Evolutionary conservation across 2,888 invertebrate genomes (phyloP).

Genomic region (Hyalella azteca): DNA sequence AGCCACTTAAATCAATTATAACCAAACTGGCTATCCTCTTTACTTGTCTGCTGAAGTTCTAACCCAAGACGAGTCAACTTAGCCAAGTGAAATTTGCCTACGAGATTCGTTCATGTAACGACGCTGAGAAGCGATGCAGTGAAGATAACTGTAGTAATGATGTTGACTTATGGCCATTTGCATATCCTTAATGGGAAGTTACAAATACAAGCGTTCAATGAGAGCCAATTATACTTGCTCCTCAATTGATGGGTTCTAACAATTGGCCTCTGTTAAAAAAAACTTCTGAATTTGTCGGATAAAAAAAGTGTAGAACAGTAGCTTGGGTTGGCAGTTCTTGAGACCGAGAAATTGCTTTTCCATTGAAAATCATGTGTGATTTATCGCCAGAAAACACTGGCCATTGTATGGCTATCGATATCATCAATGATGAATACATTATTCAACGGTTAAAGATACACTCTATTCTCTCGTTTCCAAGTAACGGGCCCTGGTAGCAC

Average conservation of each 20-base stretch:
- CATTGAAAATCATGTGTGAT: too few relatives aligned
- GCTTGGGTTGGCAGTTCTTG: too few relatives aligned
- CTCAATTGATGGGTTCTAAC: not conserved
- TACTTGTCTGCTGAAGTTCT: not conserved
- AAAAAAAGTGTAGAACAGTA: too few relatives aligned
- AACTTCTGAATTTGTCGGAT: too few relatives aligned
- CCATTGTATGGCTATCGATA: too few relatives aligned
- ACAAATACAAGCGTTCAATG: not conserved
- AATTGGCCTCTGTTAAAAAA: too few relatives aligned
- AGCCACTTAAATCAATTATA: not conserved
- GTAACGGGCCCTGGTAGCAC: too few relatives aligned
- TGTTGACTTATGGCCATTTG: constrained; percentile 19
- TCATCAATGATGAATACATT: too few relatives aligned
- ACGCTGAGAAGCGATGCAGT: not conserved
- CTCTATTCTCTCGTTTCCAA: too few relatives aligned
- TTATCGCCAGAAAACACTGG: too few relatives aligned
- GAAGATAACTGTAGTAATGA: constrained; percentile 6
- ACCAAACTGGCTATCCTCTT: not conserved
- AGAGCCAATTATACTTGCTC: not conserved
- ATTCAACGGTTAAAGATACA: too few relatives aligned
- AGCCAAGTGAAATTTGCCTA: not conserved
- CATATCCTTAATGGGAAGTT: constrained; percentile 24
- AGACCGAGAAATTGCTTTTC: too few relatives aligned
- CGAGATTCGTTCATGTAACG: not conserved
- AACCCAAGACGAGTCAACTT: not conserved